Evolutionary conservation across 2,113 vertebrate genomes (phyloP), one percentile per base, ranked within the genome.

Genomic region (Cacatua alba): DNA sequence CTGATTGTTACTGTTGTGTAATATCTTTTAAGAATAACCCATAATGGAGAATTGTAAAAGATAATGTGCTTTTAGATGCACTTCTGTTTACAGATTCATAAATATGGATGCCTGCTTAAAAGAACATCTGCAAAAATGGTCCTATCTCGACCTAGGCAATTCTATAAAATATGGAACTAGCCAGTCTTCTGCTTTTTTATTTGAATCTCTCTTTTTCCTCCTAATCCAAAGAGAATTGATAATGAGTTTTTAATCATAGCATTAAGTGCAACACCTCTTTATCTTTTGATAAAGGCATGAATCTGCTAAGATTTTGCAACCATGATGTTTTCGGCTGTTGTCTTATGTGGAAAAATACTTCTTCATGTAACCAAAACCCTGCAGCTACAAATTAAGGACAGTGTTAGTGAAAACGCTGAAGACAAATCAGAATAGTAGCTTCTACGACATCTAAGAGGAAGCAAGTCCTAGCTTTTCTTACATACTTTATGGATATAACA

Each of bases 281-380:
- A n/a, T n/a, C 39, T 80, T 55, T 43, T 68, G 65, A 18, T 41
- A 19, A 70, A 82, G 51, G 19, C 20, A 18, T 13, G 11, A 39
- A 31, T 71, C 59, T 86, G 17, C 13, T 13, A 12, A 35, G 33
- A 43, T 79, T 55, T 86, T 29, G 20, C 44, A 77, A 18, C 26
- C 29, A 2, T 31, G 16, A 8, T 72, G 31, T 0, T 25, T 74
- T 48, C 13, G 10, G 28, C 31, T 48, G 18, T 80, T 1, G 0
- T 23, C 13, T 41, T 62, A 7, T 1, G 8, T 57, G 72, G 37
- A 67, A 46, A 88, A 76, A 33, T 4, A 5, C 6, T 18, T 35
- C 37, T 43, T 60, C 1, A 0, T 0, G 7, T 55, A 60, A 59
- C 6, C 35, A 57, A 53, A 88, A 10, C 43, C 23, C 24, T 35